Evolutionary conservation across 2,797 vertebrate genomes (phyloP), one percentile per base, ranked within the genome.

Genomic region (Gallinago solitaria): DNA sequence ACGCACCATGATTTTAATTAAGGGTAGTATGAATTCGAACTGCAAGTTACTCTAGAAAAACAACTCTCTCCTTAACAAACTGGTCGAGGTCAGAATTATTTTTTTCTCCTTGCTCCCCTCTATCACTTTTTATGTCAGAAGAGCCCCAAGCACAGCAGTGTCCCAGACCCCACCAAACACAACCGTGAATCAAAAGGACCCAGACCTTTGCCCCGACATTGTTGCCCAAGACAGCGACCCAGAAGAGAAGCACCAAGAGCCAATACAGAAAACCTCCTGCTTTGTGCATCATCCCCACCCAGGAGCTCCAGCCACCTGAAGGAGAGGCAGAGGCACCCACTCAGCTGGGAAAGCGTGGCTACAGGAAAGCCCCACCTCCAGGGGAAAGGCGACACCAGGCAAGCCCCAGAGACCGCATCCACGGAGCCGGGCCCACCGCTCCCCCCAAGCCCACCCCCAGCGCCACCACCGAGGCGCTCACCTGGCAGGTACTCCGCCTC

Each of bases 401-500:
- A 13, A 77, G 19, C 27, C 64, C 18, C 69, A 11, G 8, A 24
- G 16, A 32, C 25, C 21, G 4, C 41, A 4, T 0, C 7, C 65
- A 8, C 1, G 2, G 23, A 21, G 17, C 54, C 15, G 4, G 32
- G 27, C 76, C 43, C 37, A 6, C 20, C 7, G 9, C 57, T 5
- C 67, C 24, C 51, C 2, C 12, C 13, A 39, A 39, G 11, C 18
- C 35, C 65, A 2, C 3, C 43, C 57, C 17, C 35, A 2, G 33
- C 37, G 3, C 51, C 27, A 5, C 67, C 47, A 41, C 33, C 30
- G 4, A 18, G 28, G 47, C n/a, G 84, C 98, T 95, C 73, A 99
- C 99, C 99, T 98, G 98, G 96, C 61, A 99, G 87, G 93, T 98
- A 98, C 86, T 99, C 99, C 37, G 98, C 97, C 92, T 98, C 98